Percentiles rank a stretch among this genome's conserved stretches.
Conservation (phyloP, 2,888 invertebrate species). For the Pinctada fucata region DNA sequence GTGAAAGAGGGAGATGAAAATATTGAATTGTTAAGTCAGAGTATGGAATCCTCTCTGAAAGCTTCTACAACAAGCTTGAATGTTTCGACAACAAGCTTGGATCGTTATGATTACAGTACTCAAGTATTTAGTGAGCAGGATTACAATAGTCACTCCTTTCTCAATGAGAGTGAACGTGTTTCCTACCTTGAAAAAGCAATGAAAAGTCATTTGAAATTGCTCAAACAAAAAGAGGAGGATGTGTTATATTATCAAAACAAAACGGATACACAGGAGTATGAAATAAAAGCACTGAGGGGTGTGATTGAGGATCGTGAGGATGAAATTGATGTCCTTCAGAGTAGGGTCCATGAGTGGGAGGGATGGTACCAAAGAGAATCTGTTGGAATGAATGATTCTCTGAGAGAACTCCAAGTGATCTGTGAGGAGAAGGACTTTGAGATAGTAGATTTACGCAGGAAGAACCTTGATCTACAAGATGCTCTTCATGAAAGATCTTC, state of each 20-base stretch:
- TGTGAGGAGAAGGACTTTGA: conserved; percentile 33
- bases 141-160: background rate
- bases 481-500: background rate
- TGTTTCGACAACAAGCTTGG: background rate
- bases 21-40: background rate
- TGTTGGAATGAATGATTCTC: conserved; percentile 7
- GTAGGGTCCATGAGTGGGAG: conserved; percentile 30
- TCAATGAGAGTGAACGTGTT: background rate
- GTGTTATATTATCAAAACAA: conserved; percentile 12
- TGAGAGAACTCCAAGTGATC: conserved; percentile 11
- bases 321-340: conserved; percentile 30
- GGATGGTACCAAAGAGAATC: conserved; percentile 37
- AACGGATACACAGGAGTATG: conserved; percentile 10
- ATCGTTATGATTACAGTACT: background rate
- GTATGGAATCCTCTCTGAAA: conserved; percentile 5
- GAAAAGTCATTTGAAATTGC: conserved; percentile 10
- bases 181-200: conserved; percentile 6
- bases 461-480: background rate
- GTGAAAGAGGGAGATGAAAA: conserved; percentile 13
- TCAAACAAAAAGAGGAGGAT: conserved; percentile 18
- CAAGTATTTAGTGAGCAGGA: background rate
- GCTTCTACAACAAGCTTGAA: background rate
- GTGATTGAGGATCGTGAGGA: conserved; percentile 10
- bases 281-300: conserved; percentile 12
- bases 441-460: conserved; percentile 11